Percentiles rank a stretch among this genome's conserved stretches.
These are phyloP conservation scores for Neostethus bicornis DNA, from an alignment of 2,797 vertebrate genomes.

Conservation along the genomic window DNA sequence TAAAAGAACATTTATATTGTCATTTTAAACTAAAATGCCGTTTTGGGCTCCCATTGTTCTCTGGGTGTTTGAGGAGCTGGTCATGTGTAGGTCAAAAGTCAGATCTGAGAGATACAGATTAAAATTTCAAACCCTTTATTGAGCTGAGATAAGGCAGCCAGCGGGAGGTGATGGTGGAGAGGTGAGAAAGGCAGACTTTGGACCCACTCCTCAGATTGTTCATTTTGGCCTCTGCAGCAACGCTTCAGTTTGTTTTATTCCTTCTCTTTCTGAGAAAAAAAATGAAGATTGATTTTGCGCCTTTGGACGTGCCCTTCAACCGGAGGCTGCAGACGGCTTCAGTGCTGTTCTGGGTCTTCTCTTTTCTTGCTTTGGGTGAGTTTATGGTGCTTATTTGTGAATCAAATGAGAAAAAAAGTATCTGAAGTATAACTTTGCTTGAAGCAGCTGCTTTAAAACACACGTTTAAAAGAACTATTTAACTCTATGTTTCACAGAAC, in stretches of 20 bases:
- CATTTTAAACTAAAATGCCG: background rate
- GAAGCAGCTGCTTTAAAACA: background rate
- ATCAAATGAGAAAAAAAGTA: constrained; percentile 2
- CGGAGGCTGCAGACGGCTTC: constrained; percentile 87
- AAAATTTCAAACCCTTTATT: constrained; percentile 37
- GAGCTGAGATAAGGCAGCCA: constrained; percentile 70
- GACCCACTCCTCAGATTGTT: constrained; percentile 53
- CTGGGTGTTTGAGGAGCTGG: background rate
- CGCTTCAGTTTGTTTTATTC: background rate
- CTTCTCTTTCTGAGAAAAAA: constrained; percentile 24
- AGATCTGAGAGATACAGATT: constrained; percentile 42
- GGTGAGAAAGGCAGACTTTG: constrained; percentile 76
- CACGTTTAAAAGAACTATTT: background rate
- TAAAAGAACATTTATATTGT: background rate
- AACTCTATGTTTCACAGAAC: no score
- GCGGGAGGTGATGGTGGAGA: constrained; percentile 23
- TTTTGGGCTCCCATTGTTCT: background rate
- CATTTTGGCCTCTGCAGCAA: constrained; percentile 15
- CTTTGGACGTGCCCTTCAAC: constrained; percentile 70
- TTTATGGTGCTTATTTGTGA: background rate
- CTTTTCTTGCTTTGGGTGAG: constrained; percentile 89
- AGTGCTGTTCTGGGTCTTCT: constrained; percentile 87
- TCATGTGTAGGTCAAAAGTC: constrained; percentile 67
- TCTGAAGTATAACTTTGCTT: background rate
- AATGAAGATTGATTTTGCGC: constrained; percentile 90